phyloP scores from a whole-genome alignment of 2,113 vertebrate species.

The Dipodomys merriami region DNA sequence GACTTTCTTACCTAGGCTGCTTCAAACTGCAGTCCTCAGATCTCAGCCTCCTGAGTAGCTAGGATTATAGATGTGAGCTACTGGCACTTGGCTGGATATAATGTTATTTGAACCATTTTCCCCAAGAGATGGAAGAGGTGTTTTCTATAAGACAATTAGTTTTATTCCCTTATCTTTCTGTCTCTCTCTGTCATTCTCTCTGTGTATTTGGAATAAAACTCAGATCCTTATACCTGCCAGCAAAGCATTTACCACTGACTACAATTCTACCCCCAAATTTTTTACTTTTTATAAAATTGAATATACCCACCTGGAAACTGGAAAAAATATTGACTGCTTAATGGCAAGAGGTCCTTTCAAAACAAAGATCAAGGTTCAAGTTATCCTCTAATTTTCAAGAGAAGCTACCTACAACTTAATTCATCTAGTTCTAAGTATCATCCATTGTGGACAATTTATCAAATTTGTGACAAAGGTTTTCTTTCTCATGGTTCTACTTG shows the following conservation, averaged over 20 bases:
- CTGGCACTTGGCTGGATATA: not conserved
- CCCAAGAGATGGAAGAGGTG: not conserved
- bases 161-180: not conserved
- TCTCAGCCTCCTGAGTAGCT: too few relatives aligned
- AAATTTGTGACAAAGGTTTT: not conserved
- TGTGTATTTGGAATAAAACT: not conserved
- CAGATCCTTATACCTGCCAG: not conserved
- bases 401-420: not conserved
- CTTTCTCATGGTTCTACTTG: not conserved
- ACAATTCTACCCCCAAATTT: not conserved
- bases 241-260: not conserved
- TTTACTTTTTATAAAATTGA: too few relatives aligned
- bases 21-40: too few relatives aligned
- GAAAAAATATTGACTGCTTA: not conserved
- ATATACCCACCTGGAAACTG: not conserved
- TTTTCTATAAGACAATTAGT: constrained; percentile 39
- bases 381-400: not conserved
- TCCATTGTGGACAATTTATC: not conserved
- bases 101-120: not conserved
- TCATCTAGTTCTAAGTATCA: not conserved
- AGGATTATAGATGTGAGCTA: too few relatives aligned
- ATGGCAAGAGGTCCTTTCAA: not conserved
- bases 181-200: not conserved
- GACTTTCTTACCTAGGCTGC: too few relatives aligned
- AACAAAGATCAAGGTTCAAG: not conserved